Conservation (phyloP, 2,888 invertebrate species). For the Microplitis deprimator region DNA sequence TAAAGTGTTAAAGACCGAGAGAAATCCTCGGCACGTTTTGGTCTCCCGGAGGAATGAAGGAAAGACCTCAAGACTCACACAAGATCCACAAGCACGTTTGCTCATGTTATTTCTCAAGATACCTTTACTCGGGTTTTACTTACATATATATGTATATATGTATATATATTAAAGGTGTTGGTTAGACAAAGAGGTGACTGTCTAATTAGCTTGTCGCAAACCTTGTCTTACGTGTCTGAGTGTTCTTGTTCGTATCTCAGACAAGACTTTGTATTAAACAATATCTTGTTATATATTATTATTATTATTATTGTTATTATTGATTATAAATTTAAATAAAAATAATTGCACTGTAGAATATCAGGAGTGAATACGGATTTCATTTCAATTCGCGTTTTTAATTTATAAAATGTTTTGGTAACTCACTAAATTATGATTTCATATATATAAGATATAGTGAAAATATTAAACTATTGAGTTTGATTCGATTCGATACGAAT, state of each 20-base stretch:
- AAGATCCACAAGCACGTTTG: neutral
- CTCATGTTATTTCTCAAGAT: neutral
- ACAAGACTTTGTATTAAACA: neutral
- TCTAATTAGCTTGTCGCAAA: neutral
- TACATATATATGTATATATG: neutral
- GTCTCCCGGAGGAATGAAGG: neutral
- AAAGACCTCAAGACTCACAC: conserved; percentile 10
- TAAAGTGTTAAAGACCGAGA: neutral
- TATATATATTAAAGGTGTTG: neutral
- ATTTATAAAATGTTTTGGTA: too few relatives aligned
- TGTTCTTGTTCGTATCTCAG: neutral
- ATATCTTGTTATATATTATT: neutral
- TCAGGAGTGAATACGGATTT: too few relatives aligned
- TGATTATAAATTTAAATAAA: too few relatives aligned
- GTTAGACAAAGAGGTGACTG: neutral
- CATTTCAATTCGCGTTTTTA: too few relatives aligned
- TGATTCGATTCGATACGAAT: too few relatives aligned
- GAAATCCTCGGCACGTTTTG: conserved; percentile 25
- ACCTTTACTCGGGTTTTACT: neutral
- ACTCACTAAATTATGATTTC: too few relatives aligned
- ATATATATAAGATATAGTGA: too few relatives aligned
- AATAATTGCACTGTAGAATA: too few relatives aligned
- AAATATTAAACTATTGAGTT: too few relatives aligned
- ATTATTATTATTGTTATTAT: neutral
- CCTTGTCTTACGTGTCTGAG: neutral